Evolutionary conservation across 2,113 vertebrate genomes (phyloP).

Genomic region (Protomyctophum bolini): DNA sequence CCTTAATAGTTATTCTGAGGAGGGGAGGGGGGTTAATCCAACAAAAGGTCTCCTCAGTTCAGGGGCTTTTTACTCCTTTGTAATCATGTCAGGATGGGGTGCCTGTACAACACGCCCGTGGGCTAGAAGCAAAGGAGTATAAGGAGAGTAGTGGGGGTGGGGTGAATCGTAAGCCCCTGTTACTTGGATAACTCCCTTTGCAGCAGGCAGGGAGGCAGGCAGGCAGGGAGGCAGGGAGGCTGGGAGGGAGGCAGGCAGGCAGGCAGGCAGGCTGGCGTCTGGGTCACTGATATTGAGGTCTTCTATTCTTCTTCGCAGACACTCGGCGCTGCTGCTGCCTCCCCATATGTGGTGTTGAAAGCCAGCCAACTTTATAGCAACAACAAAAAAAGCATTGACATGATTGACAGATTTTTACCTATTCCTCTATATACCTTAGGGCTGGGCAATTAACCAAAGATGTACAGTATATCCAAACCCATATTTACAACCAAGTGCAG

Average conservation of each 20-base stretch:
- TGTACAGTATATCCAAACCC: too few species aligned
- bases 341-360: too few species aligned
- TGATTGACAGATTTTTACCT: too few species aligned
- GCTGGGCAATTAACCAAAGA: too few species aligned
- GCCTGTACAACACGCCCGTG: slow-evolving; percentile 32
- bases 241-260: neutral
- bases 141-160: slow-evolving; percentile 37
- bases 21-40: slow-evolving; percentile 35
- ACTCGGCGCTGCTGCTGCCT: too few species aligned
- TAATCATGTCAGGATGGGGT: slow-evolving; percentile 37
- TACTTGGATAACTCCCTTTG: slow-evolving; percentile 35
- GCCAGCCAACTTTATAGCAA: too few species aligned
- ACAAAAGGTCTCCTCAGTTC: slow-evolving; percentile 43
- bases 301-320: too few species aligned
- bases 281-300: too few species aligned
- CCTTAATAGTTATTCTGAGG: slow-evolving; percentile 42
- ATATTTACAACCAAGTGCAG: too few species aligned
- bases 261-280: slow-evolving; percentile 3
- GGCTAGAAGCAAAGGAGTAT: slow-evolving; percentile 26
- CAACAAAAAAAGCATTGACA: too few species aligned
- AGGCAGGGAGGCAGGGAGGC: neutral
- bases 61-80: slow-evolving; percentile 33
- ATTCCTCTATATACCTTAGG: too few species aligned
- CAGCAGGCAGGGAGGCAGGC: slow-evolving; percentile 3
- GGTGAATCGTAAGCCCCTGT: slow-evolving; percentile 51